Conservation (phyloP, 2,113 vertebrate species). For the Cephalopholis sonnerati region DNA sequence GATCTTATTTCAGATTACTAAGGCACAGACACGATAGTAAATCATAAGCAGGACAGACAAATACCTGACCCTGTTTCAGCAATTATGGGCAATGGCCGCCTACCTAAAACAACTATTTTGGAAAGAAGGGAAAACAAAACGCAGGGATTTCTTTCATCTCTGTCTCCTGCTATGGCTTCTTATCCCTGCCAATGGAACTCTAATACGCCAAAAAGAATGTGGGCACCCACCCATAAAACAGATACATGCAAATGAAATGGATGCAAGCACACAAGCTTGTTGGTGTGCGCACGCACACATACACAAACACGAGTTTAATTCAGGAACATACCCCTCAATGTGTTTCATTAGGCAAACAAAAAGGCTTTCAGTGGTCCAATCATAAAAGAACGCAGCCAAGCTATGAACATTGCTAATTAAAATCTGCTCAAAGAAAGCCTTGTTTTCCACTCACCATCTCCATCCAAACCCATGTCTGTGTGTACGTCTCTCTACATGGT, state of each 20-base stretch:
- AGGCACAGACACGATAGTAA: constrained; percentile 65
- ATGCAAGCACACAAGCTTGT: constrained; percentile 7
- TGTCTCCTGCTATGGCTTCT: constrained; percentile 51
- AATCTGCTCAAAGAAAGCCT: constrained; percentile 81
- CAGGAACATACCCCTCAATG: constrained; percentile 68
- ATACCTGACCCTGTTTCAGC: constrained; percentile 74
- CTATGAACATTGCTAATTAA: constrained; percentile 84
- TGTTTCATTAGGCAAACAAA: constrained; percentile 83
- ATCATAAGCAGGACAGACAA: constrained; percentile 69
- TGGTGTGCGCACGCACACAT: constrained; percentile 7
- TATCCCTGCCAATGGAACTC: constrained; percentile 59
- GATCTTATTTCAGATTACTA: constrained; percentile 74
- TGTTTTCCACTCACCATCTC: constrained; percentile 78
- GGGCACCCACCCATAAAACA: constrained; percentile 39
- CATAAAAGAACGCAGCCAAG: constrained; percentile 80
- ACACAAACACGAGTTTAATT: constrained; percentile 61
- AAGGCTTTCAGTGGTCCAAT: constrained; percentile 81
- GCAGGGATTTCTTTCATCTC: constrained; percentile 68
- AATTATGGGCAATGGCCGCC: constrained; percentile 75
- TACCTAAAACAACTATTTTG: constrained; percentile 79
- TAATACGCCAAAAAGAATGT: constrained; percentile 49
- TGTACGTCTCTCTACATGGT: constrained; percentile 56
- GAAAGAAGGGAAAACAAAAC: constrained; percentile 72
- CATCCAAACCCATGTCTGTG: constrained; percentile 78
- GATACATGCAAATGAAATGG: constrained; percentile 54